Conservation (phyloP, 2,797 vertebrate species). For the Lates japonicus region DNA sequence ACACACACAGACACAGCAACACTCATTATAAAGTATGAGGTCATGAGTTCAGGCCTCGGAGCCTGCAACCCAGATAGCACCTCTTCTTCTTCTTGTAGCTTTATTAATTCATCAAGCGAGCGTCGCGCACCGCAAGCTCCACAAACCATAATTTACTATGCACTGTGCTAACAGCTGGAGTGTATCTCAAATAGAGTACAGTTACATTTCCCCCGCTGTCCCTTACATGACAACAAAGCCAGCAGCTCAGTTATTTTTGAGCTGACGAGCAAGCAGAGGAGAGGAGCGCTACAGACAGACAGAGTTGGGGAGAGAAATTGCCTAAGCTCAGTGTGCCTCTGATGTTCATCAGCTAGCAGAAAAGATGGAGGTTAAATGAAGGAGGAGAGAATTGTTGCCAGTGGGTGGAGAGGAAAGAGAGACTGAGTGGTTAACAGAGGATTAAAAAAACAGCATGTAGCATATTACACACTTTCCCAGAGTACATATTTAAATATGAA, state of each 20-base stretch:
- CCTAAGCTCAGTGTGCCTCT: constrained; percentile 29
- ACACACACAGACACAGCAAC: neutral
- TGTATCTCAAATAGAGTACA: constrained; percentile 40
- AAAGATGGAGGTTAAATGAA: constrained; percentile 51
- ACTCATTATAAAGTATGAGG: constrained; percentile 35
- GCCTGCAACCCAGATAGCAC: constrained; percentile 24
- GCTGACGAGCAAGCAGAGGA: constrained; percentile 12
- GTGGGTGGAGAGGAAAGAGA: constrained; percentile 17
- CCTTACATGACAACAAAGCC: constrained; percentile 50
- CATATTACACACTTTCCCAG: constrained; percentile 24
- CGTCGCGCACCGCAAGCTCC: constrained; percentile 23
- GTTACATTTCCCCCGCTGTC: constrained; percentile 42
- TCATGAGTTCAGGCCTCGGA: constrained; percentile 37
- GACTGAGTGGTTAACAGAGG: constrained; percentile 17
- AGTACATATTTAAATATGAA: constrained; percentile 33
- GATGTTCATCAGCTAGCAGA: constrained; percentile 35
- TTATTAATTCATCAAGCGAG: constrained; percentile 71
- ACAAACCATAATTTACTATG: constrained; percentile 49
- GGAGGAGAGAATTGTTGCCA: constrained; percentile 35
- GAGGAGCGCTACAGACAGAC: constrained; percentile 10
- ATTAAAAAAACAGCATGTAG: constrained; percentile 32
- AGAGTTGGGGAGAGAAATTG: constrained; percentile 10
- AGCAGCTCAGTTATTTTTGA: constrained; percentile 37
- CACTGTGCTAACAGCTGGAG: constrained; percentile 46
- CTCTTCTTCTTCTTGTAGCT: constrained; percentile 47